Base-by-base conservation (phyloP, 2,888 invertebrate genomes). In the Diaprepes abbreviatus region DNA sequence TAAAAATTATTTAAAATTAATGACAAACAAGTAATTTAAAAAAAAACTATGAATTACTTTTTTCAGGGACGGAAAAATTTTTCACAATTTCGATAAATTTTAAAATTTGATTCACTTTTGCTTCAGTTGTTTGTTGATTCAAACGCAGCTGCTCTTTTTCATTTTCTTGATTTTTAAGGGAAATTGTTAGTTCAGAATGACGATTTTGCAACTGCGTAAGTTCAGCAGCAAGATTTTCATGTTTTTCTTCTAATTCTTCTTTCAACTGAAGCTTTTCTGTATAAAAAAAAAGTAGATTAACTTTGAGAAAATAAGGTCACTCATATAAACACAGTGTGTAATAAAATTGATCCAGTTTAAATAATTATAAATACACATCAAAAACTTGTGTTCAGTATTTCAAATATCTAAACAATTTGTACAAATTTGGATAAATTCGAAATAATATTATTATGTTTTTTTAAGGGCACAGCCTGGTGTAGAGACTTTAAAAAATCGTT, bases 191-290 rank as follows among this genome's bases (percentile, higher is more conserved):
- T 75, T 84, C 81, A n/a, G 84, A 84, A 75, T 84, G 84, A 19
- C 80, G 80, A 70, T 84, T 82, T 77, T 85, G 84, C 19, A 85
- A 78, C 69, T 82, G 80, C 3, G 80, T 83, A 71, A 85, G 74
- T 77, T 85, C 84, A 28, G 81, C 82, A 31, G 79, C 76, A 62
- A 85, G 76, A 57, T 77, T 77, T 72, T 80, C 79, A 74, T 83
- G 84, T 75, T 80, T 79, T 64, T 84, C 83, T 75, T 81, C 78
- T 60, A 85, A 77, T 67, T 78, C 76, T 69, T 79, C 78, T 77
- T 83, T 85, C 75, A 84, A 80, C 72, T 81, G 79, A 57, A 84
- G 75, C 77, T 84, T 85, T 76, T 85, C 85, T 85, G 79, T 66
- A 82, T n/a, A n/a, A n/a, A n/a, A n/a, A n/a, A n/a, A n/a, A 82